Base-by-base conservation (phyloP, 1,140 invertebrate genomes). In the Nasonia vitripennis region DNA sequence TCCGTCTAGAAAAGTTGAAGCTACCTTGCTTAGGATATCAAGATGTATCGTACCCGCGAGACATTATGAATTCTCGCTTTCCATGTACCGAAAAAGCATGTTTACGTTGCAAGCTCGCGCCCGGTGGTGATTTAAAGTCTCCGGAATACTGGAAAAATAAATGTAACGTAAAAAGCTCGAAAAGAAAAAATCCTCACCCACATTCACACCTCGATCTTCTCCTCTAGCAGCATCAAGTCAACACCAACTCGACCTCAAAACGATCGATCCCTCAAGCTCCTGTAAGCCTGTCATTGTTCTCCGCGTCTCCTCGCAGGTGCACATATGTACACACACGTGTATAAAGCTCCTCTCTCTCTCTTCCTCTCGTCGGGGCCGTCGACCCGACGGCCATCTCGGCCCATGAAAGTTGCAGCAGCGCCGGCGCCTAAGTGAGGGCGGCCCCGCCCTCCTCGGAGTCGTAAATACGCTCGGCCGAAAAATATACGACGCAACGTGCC, bases 371-470 rank as follows among this genome's bases (percentile, higher is more conserved):
- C 48, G 77, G 48, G 34, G 34, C 62, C 68, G 75, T 62, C 68
- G 74, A 41, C 74, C 41, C 62, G 70, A 31, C 78, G 77, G 34
- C 84, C 78, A 77, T 81, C 34, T 78, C 78, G 71, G 27, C 45
- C 78, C 78, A 85, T 85, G 78, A 85, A 85, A 85, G n/a, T 85
- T 85, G 84, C 84, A 84, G 70, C 37, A 55, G 27, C 75, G 37
- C 37, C 37, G 37, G 27, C 71, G 48, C 51, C 77, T 45, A 23
- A 41, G 78, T 17, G 77, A 51, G 77, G 23, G 14, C 34, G 9
- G 77, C 74, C 51, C 67, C 83, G 67, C 67, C 83, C 74, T n/a
- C 51, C 34, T 7, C 45, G 23, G 23, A 34, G 17, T 23, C 67
- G 78, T 85, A 85, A 81, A 81, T 85, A 85, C 84, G 55, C 14